Evolutionary conservation across 2,888 invertebrate genomes (phyloP).

Genomic region (Vannuccia rotundouncinata): DNA sequence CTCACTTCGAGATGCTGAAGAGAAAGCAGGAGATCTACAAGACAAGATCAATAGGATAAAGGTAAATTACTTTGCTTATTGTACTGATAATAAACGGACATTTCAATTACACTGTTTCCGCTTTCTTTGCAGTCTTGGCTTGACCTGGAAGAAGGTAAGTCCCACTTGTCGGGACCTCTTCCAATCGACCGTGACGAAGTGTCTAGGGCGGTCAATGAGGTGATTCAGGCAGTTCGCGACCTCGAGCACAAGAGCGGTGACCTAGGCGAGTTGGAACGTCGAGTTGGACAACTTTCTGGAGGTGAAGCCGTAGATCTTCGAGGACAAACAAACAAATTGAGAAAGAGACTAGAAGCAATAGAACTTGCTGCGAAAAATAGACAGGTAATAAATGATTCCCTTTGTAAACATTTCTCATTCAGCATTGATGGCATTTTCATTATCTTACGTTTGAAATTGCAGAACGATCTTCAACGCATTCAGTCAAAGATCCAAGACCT

Average conservation of each 20-base stretch:
- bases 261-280: background rate
- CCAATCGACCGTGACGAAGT: slow-evolving; percentile 61
- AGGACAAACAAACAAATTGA: background rate
- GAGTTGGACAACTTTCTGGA: background rate
- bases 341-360: background rate
- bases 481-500: background rate
- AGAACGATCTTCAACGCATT: slow-evolving; percentile 13
- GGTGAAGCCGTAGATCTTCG: background rate
- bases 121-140: slow-evolving; percentile 70
- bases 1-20: slow-evolving; percentile 2
- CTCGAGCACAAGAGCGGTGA: slow-evolving; percentile 25
- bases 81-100: too few relatives aligned
- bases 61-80: too few relatives aligned
- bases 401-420: background rate
- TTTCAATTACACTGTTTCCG: too few relatives aligned
- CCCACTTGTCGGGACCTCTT: slow-evolving; percentile 53
- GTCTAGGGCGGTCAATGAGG: slow-evolving; percentile 59
- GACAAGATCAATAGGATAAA: background rate
- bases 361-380: background rate
- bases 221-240: slow-evolving; percentile 24
- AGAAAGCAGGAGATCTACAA: slow-evolving; percentile 47
- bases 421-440: background rate
- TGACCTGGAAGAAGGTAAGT: slow-evolving; percentile 73
- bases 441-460: background rate
- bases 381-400: background rate